Evolutionary conservation across 2,113 vertebrate genomes (phyloP).

Genomic region (Micromys minutus): DNA sequence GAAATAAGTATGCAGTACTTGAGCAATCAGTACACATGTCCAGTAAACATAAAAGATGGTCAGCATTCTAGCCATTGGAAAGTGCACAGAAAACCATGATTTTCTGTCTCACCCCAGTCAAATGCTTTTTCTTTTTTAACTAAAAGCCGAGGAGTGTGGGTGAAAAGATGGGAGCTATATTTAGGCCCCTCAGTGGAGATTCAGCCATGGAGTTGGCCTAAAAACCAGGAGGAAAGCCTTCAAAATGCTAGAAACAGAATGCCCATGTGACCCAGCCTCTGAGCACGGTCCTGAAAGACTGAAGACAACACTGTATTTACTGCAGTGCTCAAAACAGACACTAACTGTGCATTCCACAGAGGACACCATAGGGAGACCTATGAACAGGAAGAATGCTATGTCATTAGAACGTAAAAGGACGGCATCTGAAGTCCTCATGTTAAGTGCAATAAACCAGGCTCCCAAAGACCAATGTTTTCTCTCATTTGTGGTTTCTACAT

Average conservation of each 20-base stretch:
- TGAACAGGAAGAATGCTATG: not conserved
- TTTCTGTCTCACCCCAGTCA: not conserved
- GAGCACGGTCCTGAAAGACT: not conserved
- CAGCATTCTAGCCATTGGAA: not conserved
- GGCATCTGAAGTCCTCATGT: not conserved
- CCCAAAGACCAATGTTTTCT: not conserved
- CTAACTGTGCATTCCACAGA: not conserved
- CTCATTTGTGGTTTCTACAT: not conserved
- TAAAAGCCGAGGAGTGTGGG: no score
- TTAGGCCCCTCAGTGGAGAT: not conserved
- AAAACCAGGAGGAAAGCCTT: not conserved
- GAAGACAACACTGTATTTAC: not conserved
- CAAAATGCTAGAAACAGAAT: not conserved
- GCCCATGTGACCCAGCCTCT: not conserved
- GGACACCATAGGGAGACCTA: no score
- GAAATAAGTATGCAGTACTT: not conserved
- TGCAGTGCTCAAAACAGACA: not conserved
- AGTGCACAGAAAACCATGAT: not conserved
- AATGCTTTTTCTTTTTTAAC: no score
- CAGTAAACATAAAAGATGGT: not conserved
- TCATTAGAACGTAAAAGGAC: not conserved
- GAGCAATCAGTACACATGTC: not conserved
- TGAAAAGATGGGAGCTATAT: not conserved
- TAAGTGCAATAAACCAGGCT: no score
- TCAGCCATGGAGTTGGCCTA: not conserved